phyloP scores from a whole-genome alignment of 2,888 invertebrate genomes.

The Auanema freiburgensis region DNA sequence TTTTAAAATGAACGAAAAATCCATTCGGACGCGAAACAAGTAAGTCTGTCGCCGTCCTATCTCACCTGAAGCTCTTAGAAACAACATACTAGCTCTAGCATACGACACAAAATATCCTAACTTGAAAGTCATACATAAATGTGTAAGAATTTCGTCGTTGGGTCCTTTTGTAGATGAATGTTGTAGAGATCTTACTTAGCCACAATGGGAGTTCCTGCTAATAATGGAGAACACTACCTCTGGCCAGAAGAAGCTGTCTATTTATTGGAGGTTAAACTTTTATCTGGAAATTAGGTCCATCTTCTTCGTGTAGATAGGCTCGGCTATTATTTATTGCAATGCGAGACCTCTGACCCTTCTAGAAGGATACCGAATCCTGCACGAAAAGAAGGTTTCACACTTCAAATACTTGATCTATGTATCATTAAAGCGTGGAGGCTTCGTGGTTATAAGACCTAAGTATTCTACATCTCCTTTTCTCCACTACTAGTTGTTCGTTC shows the following conservation, averaged over 20 bases:
- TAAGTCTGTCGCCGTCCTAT: neutral
- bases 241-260: constrained; percentile 50
- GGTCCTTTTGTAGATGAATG: constrained; percentile 2
- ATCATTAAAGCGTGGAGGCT: constrained; percentile 31
- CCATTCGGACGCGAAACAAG: neutral
- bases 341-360: constrained; percentile 21
- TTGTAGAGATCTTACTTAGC: constrained; percentile 40
- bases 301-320: constrained; percentile 26
- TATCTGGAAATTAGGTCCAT: neutral
- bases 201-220: constrained; percentile 42
- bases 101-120: constrained; percentile 16
- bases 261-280: constrained; percentile 34
- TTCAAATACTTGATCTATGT: constrained; percentile 29
- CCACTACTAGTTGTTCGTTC: no score
- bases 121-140: constrained; percentile 27
- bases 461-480: constrained; percentile 5
- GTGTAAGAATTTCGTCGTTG: constrained; percentile 17
- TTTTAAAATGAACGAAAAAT: neutral
- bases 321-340: constrained; percentile 20
- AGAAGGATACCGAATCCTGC: constrained; percentile 26
- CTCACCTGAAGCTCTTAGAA: constrained; percentile 3
- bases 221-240: constrained; percentile 33
- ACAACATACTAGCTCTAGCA: constrained; percentile 17
- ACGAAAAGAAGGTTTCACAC: constrained; percentile 18
- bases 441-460: constrained; percentile 40